Evolutionary conservation across 2,888 invertebrate genomes (phyloP).

Genomic region (Lepidochitona cinerea): DNA sequence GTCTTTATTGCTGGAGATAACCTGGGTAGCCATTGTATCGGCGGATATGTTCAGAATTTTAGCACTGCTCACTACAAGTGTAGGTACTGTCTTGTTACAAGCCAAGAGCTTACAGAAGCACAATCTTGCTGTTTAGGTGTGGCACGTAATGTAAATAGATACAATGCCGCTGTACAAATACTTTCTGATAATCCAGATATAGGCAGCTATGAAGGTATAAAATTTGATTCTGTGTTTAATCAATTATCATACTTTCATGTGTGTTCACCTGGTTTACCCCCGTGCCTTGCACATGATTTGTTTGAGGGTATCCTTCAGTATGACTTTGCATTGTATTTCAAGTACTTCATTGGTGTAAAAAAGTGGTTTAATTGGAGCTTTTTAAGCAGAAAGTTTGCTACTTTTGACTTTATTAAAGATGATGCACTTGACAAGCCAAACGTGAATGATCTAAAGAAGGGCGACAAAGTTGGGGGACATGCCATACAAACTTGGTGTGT

Average conservation of each 20-base stretch:
- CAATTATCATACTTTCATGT: slow-evolving; percentile 4
- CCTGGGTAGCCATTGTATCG: slow-evolving; percentile 10
- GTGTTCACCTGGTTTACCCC: not conserved
- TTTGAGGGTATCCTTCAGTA: slow-evolving; percentile 2
- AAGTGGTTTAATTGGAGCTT: not conserved
- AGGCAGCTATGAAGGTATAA: not conserved
- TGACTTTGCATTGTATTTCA: slow-evolving; percentile 4
- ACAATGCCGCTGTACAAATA: not conserved
- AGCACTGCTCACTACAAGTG: slow-evolving; percentile 7
- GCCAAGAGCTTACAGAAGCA: not conserved
- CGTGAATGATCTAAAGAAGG: slow-evolving; percentile 1
- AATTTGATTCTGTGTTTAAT: slow-evolving; percentile 1
- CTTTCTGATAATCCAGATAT: not conserved
- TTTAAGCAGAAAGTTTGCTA: not conserved
- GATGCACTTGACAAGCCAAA: not conserved
- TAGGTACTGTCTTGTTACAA: slow-evolving; percentile 10
- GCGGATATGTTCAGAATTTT: slow-evolving; percentile 9
- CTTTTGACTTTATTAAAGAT: not conserved
- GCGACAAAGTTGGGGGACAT: not conserved
- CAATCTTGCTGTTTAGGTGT: not conserved
- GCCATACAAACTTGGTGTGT: slow-evolving; percentile 8
- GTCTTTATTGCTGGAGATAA: slow-evolving; percentile 7
- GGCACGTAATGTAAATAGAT: not conserved
- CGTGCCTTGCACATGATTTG: slow-evolving; percentile 5
- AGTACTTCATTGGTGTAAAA: not conserved